Conservation (phyloP, 2,797 vertebrate genomes). For the Halcyon badia region DNA sequence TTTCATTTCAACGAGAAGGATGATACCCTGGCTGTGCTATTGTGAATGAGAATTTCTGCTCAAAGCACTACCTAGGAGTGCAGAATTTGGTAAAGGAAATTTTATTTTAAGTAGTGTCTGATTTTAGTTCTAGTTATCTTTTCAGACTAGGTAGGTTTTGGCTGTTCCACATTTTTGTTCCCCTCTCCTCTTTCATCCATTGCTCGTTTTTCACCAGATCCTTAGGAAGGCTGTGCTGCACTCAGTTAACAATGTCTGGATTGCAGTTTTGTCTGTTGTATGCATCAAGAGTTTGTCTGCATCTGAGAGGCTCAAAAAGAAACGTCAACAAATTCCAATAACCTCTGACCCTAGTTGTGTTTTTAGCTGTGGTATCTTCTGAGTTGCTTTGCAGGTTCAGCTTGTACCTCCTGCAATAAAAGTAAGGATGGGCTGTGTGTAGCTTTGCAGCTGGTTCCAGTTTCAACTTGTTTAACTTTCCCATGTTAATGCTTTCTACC, state of each 20-base stretch:
- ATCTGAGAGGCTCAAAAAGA: not conserved
- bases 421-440: not conserved
- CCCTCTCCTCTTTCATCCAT: not conserved
- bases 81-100: not conserved
- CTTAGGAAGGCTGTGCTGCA: not conserved
- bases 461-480: not conserved
- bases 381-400: not conserved
- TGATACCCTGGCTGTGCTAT: accelerated
- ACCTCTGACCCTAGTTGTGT: not conserved
- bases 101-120: not conserved
- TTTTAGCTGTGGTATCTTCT: not conserved
- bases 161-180: not conserved
- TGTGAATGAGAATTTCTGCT: not conserved
- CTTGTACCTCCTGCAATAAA: not conserved
- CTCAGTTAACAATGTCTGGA: not conserved
- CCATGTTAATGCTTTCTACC: not conserved
- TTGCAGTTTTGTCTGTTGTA: not conserved
- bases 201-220: not conserved
- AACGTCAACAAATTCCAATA: not conserved
- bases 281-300: not conserved
- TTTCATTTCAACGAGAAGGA: not conserved
- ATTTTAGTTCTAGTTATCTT: not conserved
- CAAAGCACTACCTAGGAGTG: not conserved
- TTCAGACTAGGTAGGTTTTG: not conserved
- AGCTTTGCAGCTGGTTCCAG: not conserved